A percentile compares a stretch with the other conserved stretches of the same genome.
phyloP scores from a whole-genome alignment of 2,888 invertebrate species.

The Lasioglossum oenotherae region DNA sequence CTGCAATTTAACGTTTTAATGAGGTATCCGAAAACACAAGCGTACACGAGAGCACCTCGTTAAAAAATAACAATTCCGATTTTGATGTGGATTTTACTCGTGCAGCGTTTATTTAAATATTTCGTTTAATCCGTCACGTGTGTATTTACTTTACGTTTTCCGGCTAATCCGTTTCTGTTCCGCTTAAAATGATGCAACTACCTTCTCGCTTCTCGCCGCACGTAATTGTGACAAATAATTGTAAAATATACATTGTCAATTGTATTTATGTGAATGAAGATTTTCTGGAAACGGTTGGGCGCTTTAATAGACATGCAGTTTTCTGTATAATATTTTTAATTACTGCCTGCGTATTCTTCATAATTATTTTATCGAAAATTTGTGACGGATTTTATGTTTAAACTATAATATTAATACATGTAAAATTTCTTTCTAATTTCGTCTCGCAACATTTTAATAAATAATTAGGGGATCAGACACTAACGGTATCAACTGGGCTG shows the following conservation, averaged over 20 bases:
- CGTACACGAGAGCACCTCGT: neutral
- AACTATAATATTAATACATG: neutral
- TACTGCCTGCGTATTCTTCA: neutral
- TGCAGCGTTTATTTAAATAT: neutral
- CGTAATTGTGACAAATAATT: neutral
- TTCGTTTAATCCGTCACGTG: neutral
- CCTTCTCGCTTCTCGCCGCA: neutral
- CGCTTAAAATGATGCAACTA: neutral
- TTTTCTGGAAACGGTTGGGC: neutral
- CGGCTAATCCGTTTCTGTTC: neutral
- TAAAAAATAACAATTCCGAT: neutral
- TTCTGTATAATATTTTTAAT: neutral
- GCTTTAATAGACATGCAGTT: too few relatives aligned
- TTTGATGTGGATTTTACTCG: neutral
- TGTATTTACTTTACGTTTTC: neutral
- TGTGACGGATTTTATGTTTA: neutral
- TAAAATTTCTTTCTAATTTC: neutral
- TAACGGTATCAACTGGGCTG: neutral
- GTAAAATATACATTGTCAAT: neutral
- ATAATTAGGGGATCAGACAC: neutral
- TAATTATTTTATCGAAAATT: neutral
- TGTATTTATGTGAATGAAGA: neutral
- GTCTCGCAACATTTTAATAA: neutral
- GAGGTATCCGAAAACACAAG: neutral
- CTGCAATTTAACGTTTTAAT: neutral